Percentiles rank a stretch among this genome's conserved stretches.
Evolutionary conservation across 2,113 vertebrate genomes (phyloP).

Genomic region (Himantopus leucocephalus): DNA sequence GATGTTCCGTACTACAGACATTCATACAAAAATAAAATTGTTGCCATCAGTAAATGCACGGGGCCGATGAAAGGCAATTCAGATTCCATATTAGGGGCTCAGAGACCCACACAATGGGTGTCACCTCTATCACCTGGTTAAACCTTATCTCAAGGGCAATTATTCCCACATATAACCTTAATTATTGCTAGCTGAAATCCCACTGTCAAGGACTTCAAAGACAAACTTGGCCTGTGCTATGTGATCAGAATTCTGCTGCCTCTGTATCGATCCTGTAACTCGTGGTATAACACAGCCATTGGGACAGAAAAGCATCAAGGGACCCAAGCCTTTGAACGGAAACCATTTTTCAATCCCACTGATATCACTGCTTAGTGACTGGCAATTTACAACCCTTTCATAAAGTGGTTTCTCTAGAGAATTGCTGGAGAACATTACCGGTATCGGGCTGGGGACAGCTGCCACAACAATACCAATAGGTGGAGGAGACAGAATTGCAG

Average conservation of each 20-base stretch:
- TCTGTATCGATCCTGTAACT: background rate
- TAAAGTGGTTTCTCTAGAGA: background rate
- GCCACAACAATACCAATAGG: conserved; percentile 92
- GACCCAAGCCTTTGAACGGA: background rate
- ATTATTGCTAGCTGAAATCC: background rate
- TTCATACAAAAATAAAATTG: background rate
- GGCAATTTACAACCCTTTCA: background rate
- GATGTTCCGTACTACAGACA: background rate
- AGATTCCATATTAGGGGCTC: background rate
- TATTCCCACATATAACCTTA: background rate
- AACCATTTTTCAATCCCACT: background rate
- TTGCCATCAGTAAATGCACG: background rate
- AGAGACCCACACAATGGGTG: background rate
- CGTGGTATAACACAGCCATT: background rate
- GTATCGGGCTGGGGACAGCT: conserved; percentile 91
- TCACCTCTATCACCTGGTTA: background rate
- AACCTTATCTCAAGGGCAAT: background rate
- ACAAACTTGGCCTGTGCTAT: background rate
- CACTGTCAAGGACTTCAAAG: background rate
- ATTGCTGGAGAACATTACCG: conserved; percentile 73
- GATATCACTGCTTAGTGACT: background rate
- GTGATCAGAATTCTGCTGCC: background rate
- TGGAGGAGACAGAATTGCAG: conserved; percentile 89
- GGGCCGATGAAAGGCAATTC: background rate
- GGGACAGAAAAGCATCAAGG: background rate